Evolutionary conservation across 1,140 invertebrate species (phyloP), one percentile per base, ranked within the genome.

Genomic region (Druon quercuslanigerum): DNA sequence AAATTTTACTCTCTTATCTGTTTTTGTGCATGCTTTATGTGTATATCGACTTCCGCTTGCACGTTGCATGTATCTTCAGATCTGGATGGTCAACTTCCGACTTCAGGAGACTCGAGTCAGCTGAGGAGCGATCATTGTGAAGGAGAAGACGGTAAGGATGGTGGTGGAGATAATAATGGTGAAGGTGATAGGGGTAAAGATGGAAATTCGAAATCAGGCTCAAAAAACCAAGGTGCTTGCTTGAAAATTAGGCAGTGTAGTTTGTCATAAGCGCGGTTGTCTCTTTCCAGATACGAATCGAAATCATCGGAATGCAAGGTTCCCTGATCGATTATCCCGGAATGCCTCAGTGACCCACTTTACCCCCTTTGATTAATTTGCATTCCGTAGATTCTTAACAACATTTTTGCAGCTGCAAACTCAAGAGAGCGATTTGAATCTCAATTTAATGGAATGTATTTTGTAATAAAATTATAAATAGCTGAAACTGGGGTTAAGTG

Each of bases 121-220:
- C 82, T 84, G 25, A 79, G 71, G 14, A 70, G 71, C 78, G 86
- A 89, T 72, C 71, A 13, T 20, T 40, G n/a, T 16, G 60, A 66
- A 16, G 60, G 72, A n/a, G 84, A 89, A 83, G 88, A 90, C 80
- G 90, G 90, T 91, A 91, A 91, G 90, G 79, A 75, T 81, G 84
- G 71, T 52, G 72, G 51, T 76, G 80, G 73, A 25, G 60, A 25
- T 66, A 5, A n/a, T 40, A 40, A 33, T 14, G 40, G 13, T 66
- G 40, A 33, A 20, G 71, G 71, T 54, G 16, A 16, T 20, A 20
- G 33, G 75, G 77, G 76, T 76, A 74, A 71, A 82, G 81, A 51
- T 76, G 81, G 77, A 76, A 83, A 78, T 79, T 57, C 40, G 70
- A 82, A 82, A 74, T 20, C 75, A 54, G 74, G 76, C n/a, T 60